Evolutionary conservation across 1,140 invertebrate species (phyloP).

Genomic region (Thalassaphorura encarpata): DNA sequence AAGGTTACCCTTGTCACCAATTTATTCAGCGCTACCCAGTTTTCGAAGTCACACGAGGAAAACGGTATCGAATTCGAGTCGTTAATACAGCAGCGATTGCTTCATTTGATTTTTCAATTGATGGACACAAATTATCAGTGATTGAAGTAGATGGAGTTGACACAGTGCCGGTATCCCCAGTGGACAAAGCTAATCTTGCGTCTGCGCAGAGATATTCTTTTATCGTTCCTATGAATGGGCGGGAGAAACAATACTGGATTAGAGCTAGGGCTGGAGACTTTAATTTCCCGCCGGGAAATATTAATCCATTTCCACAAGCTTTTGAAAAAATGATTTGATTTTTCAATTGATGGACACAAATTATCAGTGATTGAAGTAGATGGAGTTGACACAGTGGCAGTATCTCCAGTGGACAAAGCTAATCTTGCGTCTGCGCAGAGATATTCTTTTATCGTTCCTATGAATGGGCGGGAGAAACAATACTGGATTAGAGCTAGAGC

Average conservation of each 20-base stretch:
- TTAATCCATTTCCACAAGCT: too few species aligned
- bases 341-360: conserved; percentile 14
- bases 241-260: not conserved
- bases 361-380: conserved; percentile 13
- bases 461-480: not conserved
- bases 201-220: conserved; percentile 15
- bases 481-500: conserved; percentile 7
- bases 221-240: conserved; percentile 5
- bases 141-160: conserved; percentile 16
- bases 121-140: conserved; percentile 6
- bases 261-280: not conserved
- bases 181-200: conserved; percentile 1
- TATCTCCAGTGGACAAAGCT: conserved; percentile 1
- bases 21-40: not conserved
- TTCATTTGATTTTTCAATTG: conserved; percentile 13
- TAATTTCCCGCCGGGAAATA: not conserved
- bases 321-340: too few species aligned
- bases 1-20: not conserved
- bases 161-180: not conserved
- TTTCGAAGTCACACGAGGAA: conserved; percentile 3
- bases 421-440: conserved; percentile 6
- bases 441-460: conserved; percentile 13
- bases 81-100: not conserved
- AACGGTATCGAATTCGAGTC: conserved; percentile 9
- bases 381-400: conserved; percentile 5